Conservation (phyloP, 2,113 vertebrate species). For the Syngnathus scovelli region DNA sequence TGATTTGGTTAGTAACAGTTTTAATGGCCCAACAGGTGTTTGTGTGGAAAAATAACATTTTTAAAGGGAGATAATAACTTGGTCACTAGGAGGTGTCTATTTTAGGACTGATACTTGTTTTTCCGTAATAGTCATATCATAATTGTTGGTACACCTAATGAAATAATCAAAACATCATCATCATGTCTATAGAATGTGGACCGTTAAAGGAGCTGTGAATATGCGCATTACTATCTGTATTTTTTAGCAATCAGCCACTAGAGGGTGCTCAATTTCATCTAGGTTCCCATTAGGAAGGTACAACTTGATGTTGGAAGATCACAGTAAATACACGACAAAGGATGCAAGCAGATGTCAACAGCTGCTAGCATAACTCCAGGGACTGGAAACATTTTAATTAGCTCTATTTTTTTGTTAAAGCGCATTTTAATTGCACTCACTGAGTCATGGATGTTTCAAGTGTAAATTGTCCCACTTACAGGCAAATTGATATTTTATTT, state of each 20-base stretch:
- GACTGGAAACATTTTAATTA: slow-evolving; percentile 51
- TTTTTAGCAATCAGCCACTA: neutral
- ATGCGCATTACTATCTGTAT: neutral
- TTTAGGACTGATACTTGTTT: too few relatives aligned
- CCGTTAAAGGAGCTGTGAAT: neutral
- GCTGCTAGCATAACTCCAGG: slow-evolving; percentile 37
- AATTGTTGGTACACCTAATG: neutral
- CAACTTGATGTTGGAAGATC: neutral
- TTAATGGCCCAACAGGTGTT: too few relatives aligned
- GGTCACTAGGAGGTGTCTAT: too few relatives aligned
- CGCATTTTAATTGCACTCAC: slow-evolving; percentile 23
- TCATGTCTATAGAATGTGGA: neutral
- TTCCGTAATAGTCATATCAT: neutral
- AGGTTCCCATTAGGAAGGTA: neutral
- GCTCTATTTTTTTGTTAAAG: slow-evolving; percentile 34
- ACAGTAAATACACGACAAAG: slow-evolving; percentile 19
- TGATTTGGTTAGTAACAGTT: too few relatives aligned
- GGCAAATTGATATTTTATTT: slow-evolving; percentile 28
- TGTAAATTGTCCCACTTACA: slow-evolving; percentile 13
- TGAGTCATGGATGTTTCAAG: slow-evolving; percentile 9
- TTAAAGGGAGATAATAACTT: too few relatives aligned
- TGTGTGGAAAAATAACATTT: too few relatives aligned
- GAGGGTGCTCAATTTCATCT: neutral
- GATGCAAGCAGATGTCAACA: slow-evolving; percentile 37
- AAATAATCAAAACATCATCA: neutral